Conservation (phyloP, 2,113 vertebrate species). For the Coptodon bakossiorum region DNA sequence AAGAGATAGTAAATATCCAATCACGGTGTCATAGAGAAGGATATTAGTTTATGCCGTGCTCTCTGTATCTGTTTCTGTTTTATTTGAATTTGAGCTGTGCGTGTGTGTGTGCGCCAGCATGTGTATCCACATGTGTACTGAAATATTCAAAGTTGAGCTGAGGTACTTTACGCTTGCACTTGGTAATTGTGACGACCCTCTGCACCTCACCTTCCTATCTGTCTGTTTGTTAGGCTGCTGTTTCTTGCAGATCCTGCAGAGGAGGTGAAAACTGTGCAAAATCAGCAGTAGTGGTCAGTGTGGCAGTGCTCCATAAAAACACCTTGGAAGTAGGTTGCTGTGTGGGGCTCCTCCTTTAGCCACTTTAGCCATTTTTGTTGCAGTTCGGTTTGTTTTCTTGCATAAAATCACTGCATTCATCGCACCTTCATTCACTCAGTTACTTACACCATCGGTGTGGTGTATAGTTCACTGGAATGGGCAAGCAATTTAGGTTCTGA, state of each 20-base stretch:
- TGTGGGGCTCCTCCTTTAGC: not conserved
- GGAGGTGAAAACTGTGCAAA: not conserved
- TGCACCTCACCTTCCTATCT: not conserved
- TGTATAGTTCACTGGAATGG: not conserved
- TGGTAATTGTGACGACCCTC: not conserved
- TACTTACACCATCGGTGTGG: not conserved
- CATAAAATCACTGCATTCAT: not conserved
- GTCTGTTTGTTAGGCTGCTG: not conserved
- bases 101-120: not conserved
- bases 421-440: not conserved
- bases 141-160: not conserved
- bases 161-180: not conserved
- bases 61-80: not conserved
- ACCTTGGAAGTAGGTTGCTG: not conserved
- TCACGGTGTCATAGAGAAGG: conserved; percentile 28
- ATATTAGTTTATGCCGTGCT: conserved; percentile 36
- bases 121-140: not conserved
- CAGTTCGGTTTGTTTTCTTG: not conserved
- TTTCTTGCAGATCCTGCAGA: not conserved
- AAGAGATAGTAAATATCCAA: conserved; percentile 42
- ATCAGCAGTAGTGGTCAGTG: not conserved
- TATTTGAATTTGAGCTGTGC: not conserved
- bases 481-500: not conserved
- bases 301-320: not conserved
- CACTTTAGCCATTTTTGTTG: not conserved